Base-by-base conservation (phyloP, 2,888 invertebrate genomes). In the Drosophila austrosaltans region DNA sequence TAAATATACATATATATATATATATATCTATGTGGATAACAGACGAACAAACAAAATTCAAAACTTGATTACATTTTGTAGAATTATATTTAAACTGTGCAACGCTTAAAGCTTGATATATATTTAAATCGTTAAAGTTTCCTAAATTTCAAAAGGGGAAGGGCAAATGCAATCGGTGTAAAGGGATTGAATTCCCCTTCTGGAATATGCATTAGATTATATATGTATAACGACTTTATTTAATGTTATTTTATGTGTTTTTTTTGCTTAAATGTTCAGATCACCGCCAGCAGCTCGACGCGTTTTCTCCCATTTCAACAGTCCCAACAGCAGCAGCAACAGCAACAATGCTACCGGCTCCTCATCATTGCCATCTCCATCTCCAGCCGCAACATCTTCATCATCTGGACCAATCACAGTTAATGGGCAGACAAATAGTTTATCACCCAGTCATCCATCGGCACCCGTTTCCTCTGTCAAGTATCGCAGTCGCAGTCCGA, bases 401-500 rank as follows among this genome's bases (percentile, higher is more conserved):
- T 53, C 36, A 8, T 7, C 36, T 36, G 36, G 36, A 36, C 8
- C 57, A 25, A 64, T 48, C 0, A 20, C 59, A n/a, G 20, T 28
- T 4, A 61, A 65, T 53, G 62, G 53, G 20, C 57, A 76, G 7
- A 7, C 56, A 56, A 78, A 68, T 28, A 77, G 64, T 39, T 73
- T 90, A 12, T 87, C 91, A 58, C 91, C 88, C 20, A 83, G 78
- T 59, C 48, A 48, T 25, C 25, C 22, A 48, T 10, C 16, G 25
- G 25, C 12, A 10, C 48, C 48, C 12, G 25, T 22, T 48, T 22
- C 48, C 22, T 40, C 77, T n/a, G 82, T 81, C 5, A 91, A 91
- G 76, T 93, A 92, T 82, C 93, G 93, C 75, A 93, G 93, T 72
- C 92, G 93, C 71, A 94, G 93, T 90, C 94, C 93, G 32, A 94